phyloP scores from a whole-genome alignment of 1,140 invertebrate species.

The Eupeodes corollae region DNA sequence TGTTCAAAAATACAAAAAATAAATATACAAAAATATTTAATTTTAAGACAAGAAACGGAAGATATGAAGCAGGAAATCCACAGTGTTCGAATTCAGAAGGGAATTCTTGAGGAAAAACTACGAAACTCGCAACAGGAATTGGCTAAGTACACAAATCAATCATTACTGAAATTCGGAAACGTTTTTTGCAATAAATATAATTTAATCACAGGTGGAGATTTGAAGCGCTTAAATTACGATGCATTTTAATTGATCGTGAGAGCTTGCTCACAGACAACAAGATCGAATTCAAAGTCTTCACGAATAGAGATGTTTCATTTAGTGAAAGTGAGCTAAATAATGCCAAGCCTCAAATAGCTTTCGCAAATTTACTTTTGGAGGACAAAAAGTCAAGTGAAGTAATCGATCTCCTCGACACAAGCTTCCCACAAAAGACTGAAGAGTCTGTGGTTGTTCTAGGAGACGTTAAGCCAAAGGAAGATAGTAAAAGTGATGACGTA shows the following conservation, averaged over 20 bases:
- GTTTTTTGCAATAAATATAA: background rate
- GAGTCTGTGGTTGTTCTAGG: too few relatives aligned
- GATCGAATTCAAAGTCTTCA: slow-evolving; percentile 20
- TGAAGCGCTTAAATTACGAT: slow-evolving; percentile 32
- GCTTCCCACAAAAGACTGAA: too few relatives aligned
- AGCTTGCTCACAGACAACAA: slow-evolving; percentile 28
- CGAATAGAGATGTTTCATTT: slow-evolving; percentile 2
- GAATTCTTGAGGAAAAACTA: slow-evolving; percentile 25
- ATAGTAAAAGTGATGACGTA: too few relatives aligned
- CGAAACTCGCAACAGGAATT: slow-evolving; percentile 27
- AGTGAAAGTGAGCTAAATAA: slow-evolving; percentile 28
- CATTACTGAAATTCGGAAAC: background rate
- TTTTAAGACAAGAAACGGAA: slow-evolving; percentile 30
- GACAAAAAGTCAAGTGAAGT: too few relatives aligned
- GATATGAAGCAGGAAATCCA: slow-evolving; percentile 29
- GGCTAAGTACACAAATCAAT: slow-evolving; percentile 16
- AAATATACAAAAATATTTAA: background rate
- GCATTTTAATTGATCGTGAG: slow-evolving; percentile 31
- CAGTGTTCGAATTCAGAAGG: slow-evolving; percentile 27
- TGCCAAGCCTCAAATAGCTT: slow-evolving; percentile 16
- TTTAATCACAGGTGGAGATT: slow-evolving; percentile 28
- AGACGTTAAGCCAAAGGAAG: too few relatives aligned
- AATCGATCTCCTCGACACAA: too few relatives aligned
- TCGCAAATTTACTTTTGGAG: slow-evolving; percentile 13
- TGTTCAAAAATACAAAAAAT: too few relatives aligned